Base-by-base conservation (phyloP, 2,113 vertebrate species). In the Azemiops feae region DNA sequence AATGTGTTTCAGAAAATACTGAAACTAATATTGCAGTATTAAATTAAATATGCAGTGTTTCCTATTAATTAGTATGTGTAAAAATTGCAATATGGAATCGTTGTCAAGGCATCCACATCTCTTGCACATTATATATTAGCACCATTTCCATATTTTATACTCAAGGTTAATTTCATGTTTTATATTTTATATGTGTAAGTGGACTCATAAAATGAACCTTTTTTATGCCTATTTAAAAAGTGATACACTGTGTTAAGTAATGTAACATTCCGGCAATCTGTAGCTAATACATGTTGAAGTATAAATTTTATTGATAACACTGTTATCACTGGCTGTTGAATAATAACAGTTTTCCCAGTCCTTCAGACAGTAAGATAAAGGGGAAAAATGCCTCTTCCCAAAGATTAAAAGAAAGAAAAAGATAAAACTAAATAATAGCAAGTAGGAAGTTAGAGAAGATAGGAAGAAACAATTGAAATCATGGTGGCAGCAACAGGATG, bases 1-100 rank as follows among this genome's bases (percentile, higher is more conserved):
- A 69, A 14, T 30, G 0, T 52, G 14, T 23, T 90, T 90, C 43
- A 90, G 30, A 90, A 45, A 74, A 74, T 90, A 90, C 27, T 34
- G 16, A 74, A 16, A 74, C 23, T 25, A 27, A 6, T 47, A 64
- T 90, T 90, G 27, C 20, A 12, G 27, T n/a, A 81, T 23, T 60
- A 81, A 91, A 22, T 74, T 27, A 91, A 91, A 55, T 91, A 85
- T 91, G 74, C 52, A 85, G 25, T 85, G 52, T 85, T 91, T 91
- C 27, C 50, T 85, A 45, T 85, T 27, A 55, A 85, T 91, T 90
- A 50, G 43, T 53, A 57, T 11, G 50, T 85, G 74, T 22, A 55
- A 85, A 53, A 54, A 85, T 27, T 91, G 34, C 90, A 85, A 55
- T 45, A 85, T 91, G 74, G 34, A 85, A 45, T 57, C 1, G 16